Evolutionary conservation across 2,888 invertebrate genomes (phyloP).

Genomic region (Xestia rhomboidea): DNA sequence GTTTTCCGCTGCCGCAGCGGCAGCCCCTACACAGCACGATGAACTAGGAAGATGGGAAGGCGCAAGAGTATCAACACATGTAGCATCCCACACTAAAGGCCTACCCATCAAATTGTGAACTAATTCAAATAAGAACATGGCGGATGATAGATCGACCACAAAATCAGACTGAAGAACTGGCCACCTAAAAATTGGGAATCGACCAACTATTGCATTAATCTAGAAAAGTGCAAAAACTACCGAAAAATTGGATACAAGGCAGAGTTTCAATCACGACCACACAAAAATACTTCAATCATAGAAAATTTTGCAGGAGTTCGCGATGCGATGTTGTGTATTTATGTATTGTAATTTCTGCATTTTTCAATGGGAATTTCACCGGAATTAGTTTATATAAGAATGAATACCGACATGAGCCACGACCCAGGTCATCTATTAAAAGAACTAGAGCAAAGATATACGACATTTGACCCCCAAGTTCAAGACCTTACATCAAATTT

Average conservation of each 20-base stretch:
- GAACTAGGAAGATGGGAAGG: too few relatives aligned
- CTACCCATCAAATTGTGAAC: too few relatives aligned
- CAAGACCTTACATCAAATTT: slow-evolving; percentile 35
- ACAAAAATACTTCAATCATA: too few relatives aligned
- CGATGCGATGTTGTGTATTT: too few relatives aligned
- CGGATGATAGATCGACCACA: neutral
- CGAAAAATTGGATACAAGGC: neutral
- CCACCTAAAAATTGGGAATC: neutral
- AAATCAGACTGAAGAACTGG: neutral
- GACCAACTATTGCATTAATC: neutral
- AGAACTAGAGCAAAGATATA: slow-evolving; percentile 18
- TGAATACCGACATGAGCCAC: neutral
- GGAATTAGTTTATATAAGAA: neutral
- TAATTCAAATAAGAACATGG: neutral
- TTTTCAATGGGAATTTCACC: too few relatives aligned
- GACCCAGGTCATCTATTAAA: neutral
- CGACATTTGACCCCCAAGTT: slow-evolving; percentile 31
- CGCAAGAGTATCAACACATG: too few relatives aligned
- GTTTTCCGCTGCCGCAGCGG: too few relatives aligned
- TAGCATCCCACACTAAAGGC: too few relatives aligned
- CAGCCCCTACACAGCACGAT: too few relatives aligned
- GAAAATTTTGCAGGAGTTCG: too few relatives aligned
- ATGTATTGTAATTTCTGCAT: too few relatives aligned
- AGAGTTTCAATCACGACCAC: too few relatives aligned
- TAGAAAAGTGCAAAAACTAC: neutral